phyloP scores from a whole-genome alignment of 2,888 invertebrate species.

The Drosophila atripex region DNA sequence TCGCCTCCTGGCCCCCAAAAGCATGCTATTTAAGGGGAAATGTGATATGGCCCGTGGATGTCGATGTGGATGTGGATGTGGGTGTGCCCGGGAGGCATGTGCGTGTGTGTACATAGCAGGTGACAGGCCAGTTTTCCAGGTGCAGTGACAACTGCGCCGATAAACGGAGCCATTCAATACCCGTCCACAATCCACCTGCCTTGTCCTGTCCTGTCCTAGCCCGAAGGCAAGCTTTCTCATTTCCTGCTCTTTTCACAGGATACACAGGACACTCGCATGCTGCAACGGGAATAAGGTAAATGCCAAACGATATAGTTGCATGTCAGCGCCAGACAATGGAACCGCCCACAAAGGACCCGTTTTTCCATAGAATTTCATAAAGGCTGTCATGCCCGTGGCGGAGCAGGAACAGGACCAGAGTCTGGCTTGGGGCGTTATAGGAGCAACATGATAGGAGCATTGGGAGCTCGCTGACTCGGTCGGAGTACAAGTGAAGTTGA shows the following conservation, averaged over 20 bases:
- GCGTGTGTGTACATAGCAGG: not conserved
- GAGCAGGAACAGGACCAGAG: not conserved
- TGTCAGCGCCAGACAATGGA: slow-evolving; percentile 58
- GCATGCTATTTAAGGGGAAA: slow-evolving; percentile 16
- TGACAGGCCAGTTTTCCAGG: slow-evolving; percentile 10
- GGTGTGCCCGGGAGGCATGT: not conserved
- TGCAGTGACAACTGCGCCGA: slow-evolving; percentile 18
- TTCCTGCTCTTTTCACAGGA: slow-evolving; percentile 19
- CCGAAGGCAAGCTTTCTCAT: not conserved
- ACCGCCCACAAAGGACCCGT: slow-evolving; percentile 22
- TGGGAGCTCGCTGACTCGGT: not conserved
- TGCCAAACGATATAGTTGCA: slow-evolving; percentile 18
- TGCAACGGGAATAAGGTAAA: slow-evolving; percentile 9
- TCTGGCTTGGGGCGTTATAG: too few species aligned
- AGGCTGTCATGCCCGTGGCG: not conserved
- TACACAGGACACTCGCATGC: not conserved
- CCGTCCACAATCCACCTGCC: not conserved
- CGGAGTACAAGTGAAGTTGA: not conserved
- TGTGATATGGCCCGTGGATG: slow-evolving; percentile 2
- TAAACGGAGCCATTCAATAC: not conserved
- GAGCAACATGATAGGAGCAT: not conserved
- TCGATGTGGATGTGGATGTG: not conserved
- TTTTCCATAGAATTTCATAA: slow-evolving; percentile 11
- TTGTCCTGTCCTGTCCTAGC: not conserved
- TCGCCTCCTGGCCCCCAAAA: slow-evolving; percentile 17